These are phyloP conservation scores for Odobenus rosmarus DNA, from an alignment of 2,113 vertebrate species.

Conservation along the genomic window DNA sequence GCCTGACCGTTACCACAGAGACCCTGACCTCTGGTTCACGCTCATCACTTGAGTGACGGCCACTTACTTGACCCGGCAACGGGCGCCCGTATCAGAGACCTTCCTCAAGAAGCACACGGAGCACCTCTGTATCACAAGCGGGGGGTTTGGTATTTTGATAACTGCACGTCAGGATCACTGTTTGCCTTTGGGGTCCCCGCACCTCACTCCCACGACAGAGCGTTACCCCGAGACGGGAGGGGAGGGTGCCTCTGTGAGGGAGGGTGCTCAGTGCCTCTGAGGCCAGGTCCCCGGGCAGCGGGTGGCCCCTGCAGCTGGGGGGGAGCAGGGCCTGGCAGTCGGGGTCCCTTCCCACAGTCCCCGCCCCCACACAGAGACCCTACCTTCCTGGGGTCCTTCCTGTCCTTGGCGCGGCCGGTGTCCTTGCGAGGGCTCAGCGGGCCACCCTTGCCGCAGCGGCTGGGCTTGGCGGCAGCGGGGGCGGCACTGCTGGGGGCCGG, in stretches of 20 bases:
- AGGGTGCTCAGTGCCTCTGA: not conserved
- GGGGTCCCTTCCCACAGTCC: fast-evolving
- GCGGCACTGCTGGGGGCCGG: constrained; percentile 66
- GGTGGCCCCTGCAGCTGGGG: not conserved
- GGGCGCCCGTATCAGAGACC: fast-evolving
- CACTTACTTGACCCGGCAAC: fast-evolving
- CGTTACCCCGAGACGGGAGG: not conserved
- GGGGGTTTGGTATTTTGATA: too few species aligned
- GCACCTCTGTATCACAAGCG: not conserved
- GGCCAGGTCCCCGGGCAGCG: not conserved
- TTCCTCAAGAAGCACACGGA: fast-evolving
- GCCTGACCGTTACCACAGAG: fast-evolving
- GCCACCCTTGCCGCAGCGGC: constrained; percentile 87
- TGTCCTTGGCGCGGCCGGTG: constrained; percentile 87
- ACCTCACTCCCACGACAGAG: not conserved
- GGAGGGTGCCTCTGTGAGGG: not conserved
- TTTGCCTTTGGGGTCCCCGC: not conserved
- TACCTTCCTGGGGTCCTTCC: constrained; percentile 88
- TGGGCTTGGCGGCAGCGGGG: constrained; percentile 84
- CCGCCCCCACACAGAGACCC: not conserved
- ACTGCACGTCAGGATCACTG: too few species aligned
- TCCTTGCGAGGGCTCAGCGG: constrained; percentile 89
- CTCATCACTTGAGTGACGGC: fast-evolving
- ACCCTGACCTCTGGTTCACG: fast-evolving
- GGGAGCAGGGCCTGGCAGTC: not conserved